Base-by-base conservation (phyloP, 2,888 invertebrate genomes). In the Sphaerophoria taeniata region DNA sequence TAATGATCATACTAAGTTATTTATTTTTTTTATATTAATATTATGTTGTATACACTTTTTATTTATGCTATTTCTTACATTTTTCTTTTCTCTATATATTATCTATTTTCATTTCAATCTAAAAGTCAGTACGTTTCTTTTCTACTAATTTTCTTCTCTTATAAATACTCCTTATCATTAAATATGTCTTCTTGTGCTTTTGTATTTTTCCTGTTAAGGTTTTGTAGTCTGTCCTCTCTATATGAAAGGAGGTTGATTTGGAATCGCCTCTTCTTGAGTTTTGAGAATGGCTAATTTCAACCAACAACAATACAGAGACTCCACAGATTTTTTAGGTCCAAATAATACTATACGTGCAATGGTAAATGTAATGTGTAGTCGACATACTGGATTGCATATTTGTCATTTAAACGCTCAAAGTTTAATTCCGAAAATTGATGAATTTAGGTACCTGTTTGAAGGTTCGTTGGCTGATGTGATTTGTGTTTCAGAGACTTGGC, bases 401-500 rank as follows among this genome's bases (percentile, higher is more conserved):
- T 2, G 6, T 56, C 33, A 56, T 56, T 56, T 56, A 4, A 67
- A 53, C 39, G 34, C 51, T 12, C 65, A 65, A 33, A 65, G 49
- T 36, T 51, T 67, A n/a, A 24, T 69, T 3, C 53, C 53, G 3
- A 69, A 69, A 55, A 7, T 69, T 31, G 55, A 43, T 55, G 69
- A 55, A 69, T 55, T 69, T n/a, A 24, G 24, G 12, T 12, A 69
- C 69, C 43, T 69, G 55, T 69, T 69, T 11, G 45, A 51, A 70
- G 55, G 24, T 45, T 45, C 56, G 4, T 43, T 14, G 6, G 67
- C 53, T 36, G 16, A 55, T 7, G 55, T 56, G 9, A 6, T 69
- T 45, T 55, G 69, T 56, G 70, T 70, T 39, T 47, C 56, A 34
- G 70, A 56, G 34, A 70, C 56, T 34, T 71, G 58, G 58, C 55